Evolutionary conservation across 2,113 vertebrate genomes (phyloP).

Genomic region (Gallinago jamesoni): DNA sequence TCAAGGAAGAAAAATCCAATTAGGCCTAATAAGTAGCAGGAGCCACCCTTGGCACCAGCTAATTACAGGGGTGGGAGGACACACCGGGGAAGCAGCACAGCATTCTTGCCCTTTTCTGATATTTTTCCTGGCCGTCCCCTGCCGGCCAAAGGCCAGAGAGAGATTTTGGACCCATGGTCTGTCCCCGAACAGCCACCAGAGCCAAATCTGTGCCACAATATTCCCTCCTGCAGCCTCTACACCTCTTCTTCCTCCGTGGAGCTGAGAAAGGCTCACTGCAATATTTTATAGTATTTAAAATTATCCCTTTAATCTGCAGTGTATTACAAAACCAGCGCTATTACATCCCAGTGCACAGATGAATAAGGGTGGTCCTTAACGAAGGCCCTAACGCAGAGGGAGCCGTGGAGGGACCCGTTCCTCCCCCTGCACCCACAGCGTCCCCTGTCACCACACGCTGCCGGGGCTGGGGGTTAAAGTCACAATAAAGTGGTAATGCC

Average conservation of each 20-base stretch:
- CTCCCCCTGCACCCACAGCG: not conserved
- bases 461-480: not conserved
- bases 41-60: not conserved
- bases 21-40: not conserved
- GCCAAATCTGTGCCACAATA: rapidly evolving
- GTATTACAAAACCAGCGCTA: not conserved
- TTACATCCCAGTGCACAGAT: not conserved
- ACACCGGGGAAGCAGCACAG: not conserved
- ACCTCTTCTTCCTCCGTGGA: not conserved
- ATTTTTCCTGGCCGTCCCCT: too few species aligned
- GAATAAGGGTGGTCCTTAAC: not conserved
- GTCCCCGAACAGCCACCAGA: not conserved
- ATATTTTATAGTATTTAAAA: not conserved
- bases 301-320: not conserved
- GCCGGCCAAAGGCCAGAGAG: not conserved
- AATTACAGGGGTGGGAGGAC: not conserved
- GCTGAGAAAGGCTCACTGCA: not conserved
- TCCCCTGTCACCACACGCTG: not conserved
- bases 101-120: not conserved
- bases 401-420: not conserved
- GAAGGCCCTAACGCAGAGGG: not conserved
- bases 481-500: not conserved
- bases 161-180: not conserved
- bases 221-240: not conserved
- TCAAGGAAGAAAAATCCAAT: not conserved